Base-by-base conservation (phyloP, 2,888 invertebrate species). In the Chloroclysta siterata region DNA sequence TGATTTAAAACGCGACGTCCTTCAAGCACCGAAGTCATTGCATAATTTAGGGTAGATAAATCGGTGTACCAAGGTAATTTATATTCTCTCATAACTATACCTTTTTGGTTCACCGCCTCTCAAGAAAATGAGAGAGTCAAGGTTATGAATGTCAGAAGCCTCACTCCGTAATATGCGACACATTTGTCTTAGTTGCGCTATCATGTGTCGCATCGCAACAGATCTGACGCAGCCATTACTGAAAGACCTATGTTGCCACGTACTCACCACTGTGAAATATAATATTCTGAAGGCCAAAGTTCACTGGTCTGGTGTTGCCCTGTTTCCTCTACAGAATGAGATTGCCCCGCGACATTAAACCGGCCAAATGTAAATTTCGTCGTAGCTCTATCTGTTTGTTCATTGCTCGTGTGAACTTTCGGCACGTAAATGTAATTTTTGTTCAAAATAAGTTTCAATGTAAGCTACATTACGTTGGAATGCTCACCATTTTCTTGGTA, bases 271-370 rank as follows among this genome's bases (percentile, higher is more conserved):
- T 65, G 65, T 63, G 69, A 69, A 66, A 68, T 68, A 62, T 72
- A 63, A 76, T 70, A 78, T 78, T 78, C 66, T 61, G 66, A 69
- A 75, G 87, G 71, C 80, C 88, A 77, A 66, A 72, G 71, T 76
- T 74, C 51, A 61, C 72, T 87, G 89, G 91, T 77, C 68, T 75
- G 59, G 66, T 63, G 76, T 77, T 75, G 76, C 79, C 78, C 83
- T 79, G 86, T 84, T 88, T 88, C 88, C 90, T 87, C 79, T 77
- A 78, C 78, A 82, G 82, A 91, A 91, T 87, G 90, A 91, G 89
- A 91, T 91, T 90, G 89, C 88, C 80, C 80, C 87, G 87, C 87
- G 88, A 91, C 90, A 91, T 92, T 93, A 91, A 88, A 87, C 90
- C 84, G 76, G 81, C 83, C 86, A 85, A 85, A 91, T 91, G 90